Evolutionary conservation across 2,888 invertebrate genomes (phyloP).

Genomic region (Syritta pipiens): DNA sequence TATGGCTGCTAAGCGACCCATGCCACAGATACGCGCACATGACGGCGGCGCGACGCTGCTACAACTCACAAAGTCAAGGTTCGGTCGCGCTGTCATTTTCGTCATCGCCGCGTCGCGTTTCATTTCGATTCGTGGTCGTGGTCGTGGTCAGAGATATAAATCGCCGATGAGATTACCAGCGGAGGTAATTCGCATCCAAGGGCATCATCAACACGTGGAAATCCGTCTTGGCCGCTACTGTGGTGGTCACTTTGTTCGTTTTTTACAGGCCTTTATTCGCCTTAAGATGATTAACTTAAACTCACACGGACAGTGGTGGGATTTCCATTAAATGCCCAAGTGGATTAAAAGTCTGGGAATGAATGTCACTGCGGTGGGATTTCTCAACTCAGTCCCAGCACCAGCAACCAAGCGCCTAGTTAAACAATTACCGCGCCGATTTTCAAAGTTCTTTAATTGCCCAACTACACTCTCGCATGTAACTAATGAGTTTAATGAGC

Average conservation of each 20-base stretch:
- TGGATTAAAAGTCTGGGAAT: no score
- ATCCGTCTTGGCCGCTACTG: constrained; percentile 4
- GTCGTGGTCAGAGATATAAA: constrained; percentile 21
- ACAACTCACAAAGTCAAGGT: constrained; percentile 39
- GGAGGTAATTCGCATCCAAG: constrained; percentile 40
- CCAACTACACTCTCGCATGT: constrained; percentile 35
- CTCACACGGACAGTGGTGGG: neutral
- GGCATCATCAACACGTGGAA: constrained; percentile 34
- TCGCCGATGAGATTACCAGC: constrained; percentile 19
- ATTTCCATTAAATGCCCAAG: constrained; percentile 8
- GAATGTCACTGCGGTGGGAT: no score
- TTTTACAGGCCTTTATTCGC: constrained; percentile 20
- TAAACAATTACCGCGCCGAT: no score
- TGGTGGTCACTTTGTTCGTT: neutral
- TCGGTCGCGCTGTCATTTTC: constrained; percentile 32
- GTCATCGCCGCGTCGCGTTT: constrained; percentile 18
- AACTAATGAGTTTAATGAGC: constrained; percentile 68
- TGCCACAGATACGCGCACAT: neutral
- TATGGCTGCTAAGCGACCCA: constrained; percentile 13
- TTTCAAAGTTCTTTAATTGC: constrained; percentile 57
- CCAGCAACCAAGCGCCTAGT: no score
- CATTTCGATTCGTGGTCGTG: no score
- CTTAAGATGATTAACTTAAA: constrained; percentile 34
- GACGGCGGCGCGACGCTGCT: neutral
- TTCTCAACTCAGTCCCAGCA: no score